These are phyloP conservation scores for Coelopa frigida DNA, from an alignment of 1,140 invertebrate genomes.

Conservation along the genomic window DNA sequence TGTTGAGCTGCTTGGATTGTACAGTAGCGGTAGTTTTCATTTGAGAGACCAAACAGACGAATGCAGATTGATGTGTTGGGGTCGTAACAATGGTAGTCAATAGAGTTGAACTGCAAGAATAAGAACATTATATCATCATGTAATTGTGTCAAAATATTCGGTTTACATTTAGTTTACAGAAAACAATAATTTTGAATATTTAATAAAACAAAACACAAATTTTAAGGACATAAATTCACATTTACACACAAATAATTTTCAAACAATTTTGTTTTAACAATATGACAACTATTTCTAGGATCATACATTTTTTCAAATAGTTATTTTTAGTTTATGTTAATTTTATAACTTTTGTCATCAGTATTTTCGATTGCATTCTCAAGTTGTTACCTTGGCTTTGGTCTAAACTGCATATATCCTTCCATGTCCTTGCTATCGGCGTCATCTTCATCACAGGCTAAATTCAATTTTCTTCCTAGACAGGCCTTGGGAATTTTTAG, in stretches of 20 bases:
- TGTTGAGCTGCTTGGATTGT: background rate
- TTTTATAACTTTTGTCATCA: too few relatives aligned
- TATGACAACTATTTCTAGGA: background rate
- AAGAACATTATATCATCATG: background rate
- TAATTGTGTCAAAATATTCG: background rate
- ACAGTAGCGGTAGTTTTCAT: slow-evolving; percentile 13
- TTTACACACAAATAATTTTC: too few relatives aligned
- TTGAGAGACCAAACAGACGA: slow-evolving; percentile 13
- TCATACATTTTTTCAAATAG: too few relatives aligned
- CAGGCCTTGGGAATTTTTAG: slow-evolving; percentile 7
- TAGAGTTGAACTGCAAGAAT: slow-evolving; percentile 5
- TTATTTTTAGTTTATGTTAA: too few relatives aligned
- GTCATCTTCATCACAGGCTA: slow-evolving; percentile 13
- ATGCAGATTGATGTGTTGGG: slow-evolving; percentile 13
- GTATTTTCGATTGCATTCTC: too few relatives aligned
- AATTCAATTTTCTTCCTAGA: slow-evolving; percentile 11
- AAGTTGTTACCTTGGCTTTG: slow-evolving; percentile 16
- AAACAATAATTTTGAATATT: too few relatives aligned
- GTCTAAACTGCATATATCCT: slow-evolving; percentile 7
- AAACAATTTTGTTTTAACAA: too few relatives aligned
- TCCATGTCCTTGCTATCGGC: background rate
- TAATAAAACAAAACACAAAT: too few relatives aligned
- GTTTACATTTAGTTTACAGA: too few relatives aligned
- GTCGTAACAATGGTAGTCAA: slow-evolving; percentile 8
- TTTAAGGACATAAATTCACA: too few relatives aligned